Evolutionary conservation across 1,140 invertebrate genomes (phyloP).

Genomic region (Globodera ellingtonae): DNA sequence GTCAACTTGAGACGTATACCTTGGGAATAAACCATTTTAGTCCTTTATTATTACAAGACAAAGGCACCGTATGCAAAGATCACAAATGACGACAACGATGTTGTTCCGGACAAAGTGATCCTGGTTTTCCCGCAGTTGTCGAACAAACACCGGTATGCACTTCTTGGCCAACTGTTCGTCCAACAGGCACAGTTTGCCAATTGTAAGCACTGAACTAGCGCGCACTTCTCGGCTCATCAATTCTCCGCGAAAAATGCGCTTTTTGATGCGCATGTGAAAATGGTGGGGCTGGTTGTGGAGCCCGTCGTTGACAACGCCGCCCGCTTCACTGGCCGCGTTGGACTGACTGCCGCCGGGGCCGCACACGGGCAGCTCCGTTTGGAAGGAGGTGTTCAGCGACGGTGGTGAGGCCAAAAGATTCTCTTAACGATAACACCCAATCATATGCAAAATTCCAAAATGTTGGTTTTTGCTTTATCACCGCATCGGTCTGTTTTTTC

Average conservation of each 20-base stretch:
- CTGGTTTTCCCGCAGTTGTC: slow-evolving; percentile 65
- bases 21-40: slow-evolving; percentile 30
- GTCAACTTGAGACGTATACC: slow-evolving; percentile 67
- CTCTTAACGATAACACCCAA: background rate
- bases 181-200: slow-evolving; percentile 41
- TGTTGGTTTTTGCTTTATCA: background rate
- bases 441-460: no score
- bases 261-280: slow-evolving; percentile 30
- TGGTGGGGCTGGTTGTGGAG: background rate
- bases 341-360: slow-evolving; percentile 12
- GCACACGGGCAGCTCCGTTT: slow-evolving; percentile 16
- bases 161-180: slow-evolving; percentile 67
- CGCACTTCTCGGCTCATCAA: slow-evolving; percentile 37
- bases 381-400: slow-evolving; percentile 17
- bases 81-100: slow-evolving; percentile 66
- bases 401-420: slow-evolving; percentile 11
- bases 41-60: background rate
- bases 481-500: background rate
- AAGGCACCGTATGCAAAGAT: slow-evolving; percentile 66
- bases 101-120: slow-evolving; percentile 66
- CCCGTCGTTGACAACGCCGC: background rate
- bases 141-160: slow-evolving; percentile 65
- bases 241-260: slow-evolving; percentile 31
- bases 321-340: slow-evolving; percentile 2
- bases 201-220: slow-evolving; percentile 39